Evolutionary conservation across 2,797 vertebrate genomes (phyloP).

Genomic region (Chromis chromis): DNA sequence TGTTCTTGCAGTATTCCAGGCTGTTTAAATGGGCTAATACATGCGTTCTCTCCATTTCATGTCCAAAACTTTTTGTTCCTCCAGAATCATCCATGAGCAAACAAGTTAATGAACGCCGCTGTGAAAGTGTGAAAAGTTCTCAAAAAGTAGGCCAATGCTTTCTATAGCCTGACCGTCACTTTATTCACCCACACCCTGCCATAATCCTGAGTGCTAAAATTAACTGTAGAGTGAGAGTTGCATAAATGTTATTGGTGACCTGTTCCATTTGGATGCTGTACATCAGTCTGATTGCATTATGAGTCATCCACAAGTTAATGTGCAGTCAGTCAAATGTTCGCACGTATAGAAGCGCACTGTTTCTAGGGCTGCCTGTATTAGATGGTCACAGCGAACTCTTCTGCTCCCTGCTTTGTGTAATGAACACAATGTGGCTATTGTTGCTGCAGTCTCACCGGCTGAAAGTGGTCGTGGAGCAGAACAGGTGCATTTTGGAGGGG

Average conservation of each 20-base stretch:
- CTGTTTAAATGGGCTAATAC: too few species aligned
- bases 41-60: not conserved
- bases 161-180: slow-evolving; percentile 13
- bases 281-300: slow-evolving; percentile 1
- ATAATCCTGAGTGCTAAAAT: not conserved
- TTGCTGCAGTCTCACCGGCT: slow-evolving; percentile 51
- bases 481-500: slow-evolving; percentile 34
- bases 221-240: not conserved
- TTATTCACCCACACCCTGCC: slow-evolving; percentile 15
- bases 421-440: slow-evolving; percentile 63
- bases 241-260: slow-evolving; percentile 7
- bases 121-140: slow-evolving; percentile 6
- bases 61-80: not conserved
- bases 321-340: not conserved
- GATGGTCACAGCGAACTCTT: slow-evolving; percentile 45
- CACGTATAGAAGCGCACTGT: not conserved
- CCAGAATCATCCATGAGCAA: not conserved
- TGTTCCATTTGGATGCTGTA: not conserved
- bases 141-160: slow-evolving; percentile 44
- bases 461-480: slow-evolving; percentile 31
- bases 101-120: not conserved
- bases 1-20: too few species aligned
- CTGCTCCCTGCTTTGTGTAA: slow-evolving; percentile 38
- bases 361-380: slow-evolving; percentile 14
- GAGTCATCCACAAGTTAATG: slow-evolving; percentile 9